phyloP scores from a whole-genome alignment of 2,113 vertebrate species.

The Greenwoodochromis staneri region DNA sequence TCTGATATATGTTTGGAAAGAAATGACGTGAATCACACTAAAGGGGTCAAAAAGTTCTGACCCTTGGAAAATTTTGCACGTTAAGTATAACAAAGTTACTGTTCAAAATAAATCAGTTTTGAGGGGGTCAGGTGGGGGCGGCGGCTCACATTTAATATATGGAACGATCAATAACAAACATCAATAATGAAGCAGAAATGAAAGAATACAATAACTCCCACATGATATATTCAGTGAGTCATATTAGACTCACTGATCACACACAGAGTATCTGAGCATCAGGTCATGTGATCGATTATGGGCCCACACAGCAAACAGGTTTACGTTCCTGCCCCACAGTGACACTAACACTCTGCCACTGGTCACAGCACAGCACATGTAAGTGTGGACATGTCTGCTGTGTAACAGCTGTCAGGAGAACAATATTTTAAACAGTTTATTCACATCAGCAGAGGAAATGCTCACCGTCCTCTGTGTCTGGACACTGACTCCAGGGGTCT shows the following conservation, averaged over 20 bases:
- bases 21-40: rapidly evolving
- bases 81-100: neutral
- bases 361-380: neutral
- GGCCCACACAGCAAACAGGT: neutral
- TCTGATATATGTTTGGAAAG: neutral
- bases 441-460: neutral
- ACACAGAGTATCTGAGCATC: neutral
- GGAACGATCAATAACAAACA: neutral
- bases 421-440: rapidly evolving
- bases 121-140: neutral
- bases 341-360: neutral
- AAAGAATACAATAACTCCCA: neutral
- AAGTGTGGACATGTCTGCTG: rapidly evolving
- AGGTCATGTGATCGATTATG: neutral
- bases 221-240: neutral
- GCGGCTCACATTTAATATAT: neutral
- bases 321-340: neutral
- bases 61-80: rapidly evolving
- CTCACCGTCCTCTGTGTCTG: conserved; percentile 73
- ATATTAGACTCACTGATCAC: neutral
- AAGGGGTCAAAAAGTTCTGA: neutral
- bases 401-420: neutral
- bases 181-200: neutral
- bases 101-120: neutral
- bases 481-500: conserved; percentile 78